Conservation (phyloP, 53 echinoderm and acorn worm species). For the Arbacia lixula region DNA sequence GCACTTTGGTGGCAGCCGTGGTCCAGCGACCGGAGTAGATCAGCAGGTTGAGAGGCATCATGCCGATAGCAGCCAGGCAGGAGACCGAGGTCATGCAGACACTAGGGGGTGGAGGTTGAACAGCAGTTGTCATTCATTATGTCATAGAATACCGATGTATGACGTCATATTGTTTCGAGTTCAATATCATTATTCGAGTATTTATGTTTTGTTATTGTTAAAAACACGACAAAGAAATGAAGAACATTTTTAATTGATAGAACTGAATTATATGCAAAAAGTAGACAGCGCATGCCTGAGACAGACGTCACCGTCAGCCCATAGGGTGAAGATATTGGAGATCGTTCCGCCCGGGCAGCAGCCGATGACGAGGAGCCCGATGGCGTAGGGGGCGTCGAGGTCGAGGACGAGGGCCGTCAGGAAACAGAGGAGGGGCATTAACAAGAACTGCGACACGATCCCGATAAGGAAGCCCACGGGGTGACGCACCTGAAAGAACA, state of each 20-base stretch:
- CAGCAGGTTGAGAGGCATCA: constrained; percentile 49
- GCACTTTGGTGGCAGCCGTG: constrained; percentile 8
- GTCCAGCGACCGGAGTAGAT: constrained; percentile 49
- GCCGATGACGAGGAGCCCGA: constrained; percentile 59
- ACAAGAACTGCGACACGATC: constrained; percentile 80
- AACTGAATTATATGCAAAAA: no score
- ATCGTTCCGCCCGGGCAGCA: constrained; percentile 59
- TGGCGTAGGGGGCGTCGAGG: constrained; percentile 44
- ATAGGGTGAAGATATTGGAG: constrained; percentile 56
- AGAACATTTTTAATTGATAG: no score
- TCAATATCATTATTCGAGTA: no score
- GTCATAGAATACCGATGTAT: no score
- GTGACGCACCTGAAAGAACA: constrained; percentile 34
- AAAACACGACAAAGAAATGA: no score
- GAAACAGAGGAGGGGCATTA: constrained; percentile 67
- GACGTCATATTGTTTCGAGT: no score
- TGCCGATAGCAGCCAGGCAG: constrained; percentile 36
- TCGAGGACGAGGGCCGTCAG: constrained; percentile 39
- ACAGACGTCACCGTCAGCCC: constrained; percentile 64
- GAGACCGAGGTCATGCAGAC: constrained; percentile 45
- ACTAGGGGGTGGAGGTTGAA: no score
- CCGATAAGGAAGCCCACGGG: constrained; percentile 86
- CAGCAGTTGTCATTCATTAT: no score
- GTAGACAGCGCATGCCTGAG: constrained; percentile 61
- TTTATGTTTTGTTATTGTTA: no score